Base-by-base conservation (phyloP, 1,140 invertebrate species). In the Phymorhynchus buccinoides region DNA sequence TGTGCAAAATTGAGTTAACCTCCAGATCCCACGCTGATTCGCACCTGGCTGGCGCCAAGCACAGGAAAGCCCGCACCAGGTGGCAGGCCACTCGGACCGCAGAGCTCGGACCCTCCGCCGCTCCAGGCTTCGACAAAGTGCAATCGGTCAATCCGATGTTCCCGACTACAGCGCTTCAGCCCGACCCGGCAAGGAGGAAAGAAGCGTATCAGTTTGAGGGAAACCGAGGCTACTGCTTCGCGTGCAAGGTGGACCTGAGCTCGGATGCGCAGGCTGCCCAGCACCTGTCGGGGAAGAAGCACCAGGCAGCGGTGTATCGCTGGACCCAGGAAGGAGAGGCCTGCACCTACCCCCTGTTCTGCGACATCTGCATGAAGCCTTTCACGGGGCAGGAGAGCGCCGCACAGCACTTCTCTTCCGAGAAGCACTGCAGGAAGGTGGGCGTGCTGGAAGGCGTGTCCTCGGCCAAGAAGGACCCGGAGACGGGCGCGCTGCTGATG, bases 331-430 rank as follows among this genome's bases (percentile, higher is more conserved):
- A 41, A 32, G 78, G 85, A 3, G 56, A 84, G 37, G 73, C 79
- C 18, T 30, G 52, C 30, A 52, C 62, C 22, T 84, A 85, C 32
- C 79, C 87, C 0, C 71, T 88, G 35, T 85, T 68, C 84, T 92
- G 91, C 85, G 83, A 89, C 22, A 84, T 89, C 39, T 92, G 91
- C 85, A 71, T 85, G 12, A 88, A 89, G 68, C 9, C 83, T 12
- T 91, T 89, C 32, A 84, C 87, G 84, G 91, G 91, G 30, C 87
- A 86, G 78, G 90, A 89, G 48, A 89, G 86, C 85, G 90, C 89
- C 52, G n/a, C 66, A 22, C 89, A 91, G 68, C 91, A 92, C 71
- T 88, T 87, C 37, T 68, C 73, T 6, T 90, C 90, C 56, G 87
- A 83, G 27, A 89, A 90, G 79, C 91, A 92, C 78, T 85, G 56